phyloP scores from a whole-genome alignment of 2,888 invertebrate genomes.

The Cheilosia pagana region DNA sequence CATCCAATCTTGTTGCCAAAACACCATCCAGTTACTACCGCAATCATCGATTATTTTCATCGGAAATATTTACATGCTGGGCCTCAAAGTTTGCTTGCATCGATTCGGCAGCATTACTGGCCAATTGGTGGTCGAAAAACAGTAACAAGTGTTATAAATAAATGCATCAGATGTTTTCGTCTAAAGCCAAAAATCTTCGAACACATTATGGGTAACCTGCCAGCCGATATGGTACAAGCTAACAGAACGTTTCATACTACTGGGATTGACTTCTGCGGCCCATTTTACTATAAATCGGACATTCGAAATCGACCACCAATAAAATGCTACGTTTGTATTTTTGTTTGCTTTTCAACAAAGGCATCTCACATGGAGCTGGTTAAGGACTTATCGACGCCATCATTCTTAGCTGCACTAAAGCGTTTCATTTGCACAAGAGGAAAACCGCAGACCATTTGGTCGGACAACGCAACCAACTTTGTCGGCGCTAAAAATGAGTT shows the following conservation, averaged over 20 bases:
- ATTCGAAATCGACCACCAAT: too few species aligned
- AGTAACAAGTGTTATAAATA: conserved; percentile 47
- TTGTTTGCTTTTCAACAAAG: too few species aligned
- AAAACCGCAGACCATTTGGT: too few species aligned
- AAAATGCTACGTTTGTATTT: too few species aligned
- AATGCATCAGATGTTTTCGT: conserved; percentile 45
- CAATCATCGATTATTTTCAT: conserved; percentile 63
- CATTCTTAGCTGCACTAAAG: too few species aligned
- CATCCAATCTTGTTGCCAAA: conserved; percentile 47
- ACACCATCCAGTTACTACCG: conserved; percentile 49
- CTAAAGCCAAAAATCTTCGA: conserved; percentile 31
- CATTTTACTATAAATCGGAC: conserved; percentile 57
- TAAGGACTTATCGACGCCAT: too few species aligned
- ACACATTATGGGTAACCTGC: conserved; percentile 53
- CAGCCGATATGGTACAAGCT: conserved; percentile 25
- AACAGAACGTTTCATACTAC: conserved; percentile 34
- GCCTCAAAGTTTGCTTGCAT: conserved; percentile 38
- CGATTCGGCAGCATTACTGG: conserved; percentile 69
- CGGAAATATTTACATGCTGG: conserved; percentile 51
- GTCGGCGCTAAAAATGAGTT: too few species aligned
- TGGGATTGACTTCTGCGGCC: conserved; percentile 63
- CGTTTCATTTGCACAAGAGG: too few species aligned
- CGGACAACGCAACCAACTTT: too few species aligned
- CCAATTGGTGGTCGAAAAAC: conserved; percentile 43
- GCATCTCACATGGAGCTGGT: too few species aligned